Conservation (phyloP, 1,140 invertebrate genomes). For the Lucilia sericata region DNA sequence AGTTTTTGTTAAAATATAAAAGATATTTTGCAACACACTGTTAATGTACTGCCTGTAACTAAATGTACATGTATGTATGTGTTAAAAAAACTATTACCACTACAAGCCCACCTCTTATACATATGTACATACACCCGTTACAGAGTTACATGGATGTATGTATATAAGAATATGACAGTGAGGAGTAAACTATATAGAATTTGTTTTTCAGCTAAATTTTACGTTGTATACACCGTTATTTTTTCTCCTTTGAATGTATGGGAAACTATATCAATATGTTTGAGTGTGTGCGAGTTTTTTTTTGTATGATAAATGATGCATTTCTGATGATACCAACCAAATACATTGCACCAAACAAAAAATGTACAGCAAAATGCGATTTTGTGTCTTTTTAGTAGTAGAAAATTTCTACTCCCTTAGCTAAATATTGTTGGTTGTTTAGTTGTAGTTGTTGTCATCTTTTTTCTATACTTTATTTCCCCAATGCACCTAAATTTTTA, state of each 20-base stretch:
- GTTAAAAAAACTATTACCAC: no score
- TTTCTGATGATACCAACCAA: constrained; percentile 21
- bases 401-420: constrained; percentile 13
- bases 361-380: constrained; percentile 3
- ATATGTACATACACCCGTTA: no score
- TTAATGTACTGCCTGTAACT: no score
- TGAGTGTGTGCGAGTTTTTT: not conserved
- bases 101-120: no score
- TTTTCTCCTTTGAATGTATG: not conserved
- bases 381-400: constrained; percentile 17
- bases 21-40: no score
- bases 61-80: no score
- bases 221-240: not conserved
- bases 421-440: constrained; percentile 20
- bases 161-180: not conserved
- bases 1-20: no score
- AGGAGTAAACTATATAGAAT: not conserved
- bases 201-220: not conserved
- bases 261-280: not conserved
- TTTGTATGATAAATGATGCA: constrained; percentile 26
- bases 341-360: not conserved
- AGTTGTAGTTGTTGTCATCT: not conserved
- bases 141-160: not conserved
- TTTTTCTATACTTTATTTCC: not conserved
- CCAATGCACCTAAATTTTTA: constrained; percentile 10